Conservation (phyloP, 2,113 vertebrate species). For the Mirounga angustirostris region DNA sequence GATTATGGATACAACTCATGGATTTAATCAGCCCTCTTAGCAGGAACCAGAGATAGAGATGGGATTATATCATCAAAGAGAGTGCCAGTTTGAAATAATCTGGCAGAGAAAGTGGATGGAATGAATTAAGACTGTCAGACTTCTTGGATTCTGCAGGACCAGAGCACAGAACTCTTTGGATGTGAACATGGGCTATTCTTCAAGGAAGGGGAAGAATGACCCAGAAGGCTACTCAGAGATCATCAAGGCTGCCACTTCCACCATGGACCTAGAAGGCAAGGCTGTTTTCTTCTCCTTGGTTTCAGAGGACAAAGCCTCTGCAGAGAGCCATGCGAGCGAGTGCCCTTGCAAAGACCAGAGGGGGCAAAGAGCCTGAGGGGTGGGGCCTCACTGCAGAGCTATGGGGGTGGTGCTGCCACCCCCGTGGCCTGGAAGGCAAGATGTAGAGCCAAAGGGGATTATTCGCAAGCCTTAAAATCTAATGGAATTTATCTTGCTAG, state of each 20-base stretch:
- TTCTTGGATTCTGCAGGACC: neutral
- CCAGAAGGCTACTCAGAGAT: no score
- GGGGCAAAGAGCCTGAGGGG: neutral
- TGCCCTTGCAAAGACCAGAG: neutral
- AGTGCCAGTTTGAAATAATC: neutral
- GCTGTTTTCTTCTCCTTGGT: neutral
- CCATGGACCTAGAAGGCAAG: no score
- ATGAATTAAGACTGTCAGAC: neutral
- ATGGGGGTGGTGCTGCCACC: neutral
- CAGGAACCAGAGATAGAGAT: neutral
- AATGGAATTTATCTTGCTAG: neutral
- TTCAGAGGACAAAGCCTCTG: neutral
- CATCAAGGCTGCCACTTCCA: neutral
- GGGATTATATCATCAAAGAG: neutral
- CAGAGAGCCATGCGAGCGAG: neutral
- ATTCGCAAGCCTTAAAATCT: neutral
- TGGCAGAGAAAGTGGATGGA: neutral
- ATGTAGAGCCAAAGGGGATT: neutral
- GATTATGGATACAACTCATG: neutral
- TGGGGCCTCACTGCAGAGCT: neutral
- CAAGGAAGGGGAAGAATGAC: neutral
- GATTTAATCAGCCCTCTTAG: neutral
- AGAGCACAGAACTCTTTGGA: neutral
- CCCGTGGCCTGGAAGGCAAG: neutral
- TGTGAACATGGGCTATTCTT: neutral